These are phyloP conservation scores for Zaprionus camerounensis DNA, from an alignment of 1,140 invertebrate genomes.

Conservation along the genomic window DNA sequence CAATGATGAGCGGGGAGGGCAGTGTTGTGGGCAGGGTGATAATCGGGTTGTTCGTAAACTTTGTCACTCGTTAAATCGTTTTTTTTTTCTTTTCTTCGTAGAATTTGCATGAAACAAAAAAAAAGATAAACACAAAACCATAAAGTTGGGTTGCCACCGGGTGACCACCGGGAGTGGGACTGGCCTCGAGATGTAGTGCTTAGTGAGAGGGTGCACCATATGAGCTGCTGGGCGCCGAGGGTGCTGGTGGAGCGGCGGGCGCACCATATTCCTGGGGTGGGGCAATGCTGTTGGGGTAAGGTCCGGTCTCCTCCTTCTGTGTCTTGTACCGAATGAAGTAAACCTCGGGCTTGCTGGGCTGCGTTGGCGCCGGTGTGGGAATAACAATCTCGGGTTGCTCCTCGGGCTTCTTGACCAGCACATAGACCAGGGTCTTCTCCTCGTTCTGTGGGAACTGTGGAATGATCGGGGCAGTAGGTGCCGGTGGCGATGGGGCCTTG, in stretches of 20 bases:
- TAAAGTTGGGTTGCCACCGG: constrained; percentile 31
- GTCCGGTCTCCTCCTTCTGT: constrained; percentile 86
- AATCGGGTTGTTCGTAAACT: constrained; percentile 58
- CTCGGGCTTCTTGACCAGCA: constrained; percentile 94
- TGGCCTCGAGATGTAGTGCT: constrained; percentile 6
- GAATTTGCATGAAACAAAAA: constrained; percentile 47
- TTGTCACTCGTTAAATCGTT: constrained; percentile 71
- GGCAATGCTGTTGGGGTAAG: constrained; percentile 85
- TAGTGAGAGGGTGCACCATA: constrained; percentile 82
- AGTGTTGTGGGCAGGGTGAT: constrained; percentile 2
- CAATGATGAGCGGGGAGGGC: constrained; percentile 35
- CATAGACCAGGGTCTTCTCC: constrained; percentile 95
- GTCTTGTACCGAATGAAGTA: constrained; percentile 95
- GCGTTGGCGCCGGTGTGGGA: constrained; percentile 91
- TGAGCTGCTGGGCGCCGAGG: constrained; percentile 78
- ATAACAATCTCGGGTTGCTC: constrained; percentile 91
- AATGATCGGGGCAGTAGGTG: constrained; percentile 90
- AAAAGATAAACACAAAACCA: constrained; percentile 58
- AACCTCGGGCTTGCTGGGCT: constrained; percentile 93
- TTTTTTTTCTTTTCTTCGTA: constrained; percentile 33
- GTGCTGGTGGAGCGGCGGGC: constrained; percentile 81
- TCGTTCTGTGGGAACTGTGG: constrained; percentile 92
- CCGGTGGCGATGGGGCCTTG: constrained; percentile 92
- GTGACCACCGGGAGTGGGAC: background rate
- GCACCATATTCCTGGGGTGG: constrained; percentile 85